Evolutionary conservation across 2,888 invertebrate genomes (phyloP).

Genomic region (Drosophila suboccidentalis): DNA sequence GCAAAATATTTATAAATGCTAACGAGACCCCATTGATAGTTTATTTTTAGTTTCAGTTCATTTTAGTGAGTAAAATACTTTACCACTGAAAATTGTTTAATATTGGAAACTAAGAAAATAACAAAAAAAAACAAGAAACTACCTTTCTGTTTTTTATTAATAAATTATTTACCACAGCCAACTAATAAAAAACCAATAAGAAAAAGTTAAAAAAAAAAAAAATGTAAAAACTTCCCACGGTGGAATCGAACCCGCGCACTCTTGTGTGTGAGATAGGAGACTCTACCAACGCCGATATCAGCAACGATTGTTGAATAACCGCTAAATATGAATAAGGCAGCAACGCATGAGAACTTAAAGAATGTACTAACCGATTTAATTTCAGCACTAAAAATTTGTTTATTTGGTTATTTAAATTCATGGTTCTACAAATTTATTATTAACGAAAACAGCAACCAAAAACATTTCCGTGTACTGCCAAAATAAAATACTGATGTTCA

Average conservation of each 20-base stretch:
- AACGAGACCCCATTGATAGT: background rate
- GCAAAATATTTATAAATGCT: background rate
- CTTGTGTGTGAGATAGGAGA: background rate
- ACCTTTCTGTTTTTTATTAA: background rate
- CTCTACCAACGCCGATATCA: background rate
- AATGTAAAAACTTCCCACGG: background rate
- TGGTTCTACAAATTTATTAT: background rate
- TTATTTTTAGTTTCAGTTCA: background rate
- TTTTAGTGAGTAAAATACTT: background rate
- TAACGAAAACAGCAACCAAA: background rate
- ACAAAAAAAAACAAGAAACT: background rate
- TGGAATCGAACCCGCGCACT: background rate
- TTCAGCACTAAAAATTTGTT: no score
- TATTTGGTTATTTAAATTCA: no score
- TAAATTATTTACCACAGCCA: background rate
- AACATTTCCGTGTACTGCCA: background rate
- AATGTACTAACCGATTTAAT: no score
- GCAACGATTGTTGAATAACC: rapidly evolving
- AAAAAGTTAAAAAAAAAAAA: background rate
- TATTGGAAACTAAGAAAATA: background rate
- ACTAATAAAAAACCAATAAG: no score
- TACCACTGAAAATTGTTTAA: background rate
- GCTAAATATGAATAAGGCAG: background rate
- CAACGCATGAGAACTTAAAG: no score
- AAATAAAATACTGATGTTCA: slow-evolving; percentile 10